Base-by-base conservation (phyloP, 2,888 invertebrate species). In the Chrysolina americana region DNA sequence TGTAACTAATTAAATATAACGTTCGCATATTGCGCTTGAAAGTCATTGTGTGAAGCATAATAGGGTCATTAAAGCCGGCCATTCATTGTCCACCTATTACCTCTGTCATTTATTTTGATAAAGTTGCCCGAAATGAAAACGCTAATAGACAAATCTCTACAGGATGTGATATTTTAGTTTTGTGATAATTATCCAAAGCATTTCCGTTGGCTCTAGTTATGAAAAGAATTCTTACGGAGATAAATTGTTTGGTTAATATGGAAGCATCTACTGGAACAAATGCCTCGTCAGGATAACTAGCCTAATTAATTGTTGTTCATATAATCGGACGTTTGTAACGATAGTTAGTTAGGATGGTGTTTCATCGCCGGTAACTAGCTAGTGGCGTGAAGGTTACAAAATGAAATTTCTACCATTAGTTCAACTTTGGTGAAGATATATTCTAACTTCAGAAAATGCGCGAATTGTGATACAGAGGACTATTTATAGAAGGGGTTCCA, bases 141-240 rank as follows among this genome's bases (percentile, higher is more conserved):
- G 76, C 72, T 77, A 76, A 76, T 77, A 78, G 79, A 74, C 77
- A 79, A 81, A 82, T 82, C 80, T 73, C 75, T 63, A 75, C 80
- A 83, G 84, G 85, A 84, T 83, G 78, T 83, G 82, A 82, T 83
- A 83, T 84, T 84, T 85, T 84, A 85, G 84, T 81, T 84, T 83
- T 84, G 81, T 81, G 80, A 79, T 80, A 81, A 83, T 83, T 78
- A 79, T 78, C 79, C 77, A 76, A 81, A 81, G 81, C 76, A 77
- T 80, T 83, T 83, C 84, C 82, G 82, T 71, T 77, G 74, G 65
- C 73, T 70, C 66, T 73, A 73, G 77, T 80, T 78, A 75, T 68
- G 78, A 81, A 76, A 80, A 80, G 70, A 74, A 74, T 71, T 75
- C 70, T 75, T 68, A 79, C 77, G 75, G 69, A 80, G 74, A 78